Percentiles rank a stretch among this genome's conserved stretches.
phyloP scores from a whole-genome alignment of 2,888 invertebrate genomes.

The Aplocera efformata region DNA sequence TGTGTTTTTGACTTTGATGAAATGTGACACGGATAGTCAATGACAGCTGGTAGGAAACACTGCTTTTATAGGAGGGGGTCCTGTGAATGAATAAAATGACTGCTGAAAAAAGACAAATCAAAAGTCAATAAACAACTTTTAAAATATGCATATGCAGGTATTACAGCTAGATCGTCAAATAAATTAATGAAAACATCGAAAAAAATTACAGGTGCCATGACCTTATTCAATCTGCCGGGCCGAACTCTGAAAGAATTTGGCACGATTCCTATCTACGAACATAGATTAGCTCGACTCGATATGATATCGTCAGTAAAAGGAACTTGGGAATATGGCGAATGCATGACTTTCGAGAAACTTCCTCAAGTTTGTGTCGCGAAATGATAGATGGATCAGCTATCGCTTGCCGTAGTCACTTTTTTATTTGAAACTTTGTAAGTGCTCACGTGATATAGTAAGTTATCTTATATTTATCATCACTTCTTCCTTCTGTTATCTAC shows the following conservation, averaged over 20 bases:
- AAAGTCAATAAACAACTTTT: too few species aligned
- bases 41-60: too few species aligned
- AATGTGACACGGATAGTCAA: not conserved
- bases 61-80: too few species aligned
- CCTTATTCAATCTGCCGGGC: too few species aligned
- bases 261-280: not conserved
- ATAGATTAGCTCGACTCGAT: conserved; percentile 11
- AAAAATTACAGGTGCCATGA: too few species aligned
- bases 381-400: conserved; percentile 29
- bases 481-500: not conserved
- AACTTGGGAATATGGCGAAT: conserved; percentile 23
- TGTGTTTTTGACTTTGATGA: not conserved
- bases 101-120: too few species aligned
- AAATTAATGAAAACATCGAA: too few species aligned
- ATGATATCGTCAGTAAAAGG: conserved; percentile 17
- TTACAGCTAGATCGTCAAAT: too few species aligned
- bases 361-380: conserved; percentile 19
- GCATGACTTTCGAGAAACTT: conserved; percentile 27
- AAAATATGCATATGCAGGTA: too few species aligned
- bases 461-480: conserved; percentile 5
- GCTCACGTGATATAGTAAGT: conserved; percentile 14
- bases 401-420: conserved; percentile 21
- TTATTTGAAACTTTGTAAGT: conserved; percentile 25
- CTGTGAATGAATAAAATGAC: too few species aligned
- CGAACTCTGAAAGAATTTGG: not conserved